Conservation (phyloP, 30 jellyfish, hydroid and myxozoan genomes). For the Morbakka virulenta region DNA sequence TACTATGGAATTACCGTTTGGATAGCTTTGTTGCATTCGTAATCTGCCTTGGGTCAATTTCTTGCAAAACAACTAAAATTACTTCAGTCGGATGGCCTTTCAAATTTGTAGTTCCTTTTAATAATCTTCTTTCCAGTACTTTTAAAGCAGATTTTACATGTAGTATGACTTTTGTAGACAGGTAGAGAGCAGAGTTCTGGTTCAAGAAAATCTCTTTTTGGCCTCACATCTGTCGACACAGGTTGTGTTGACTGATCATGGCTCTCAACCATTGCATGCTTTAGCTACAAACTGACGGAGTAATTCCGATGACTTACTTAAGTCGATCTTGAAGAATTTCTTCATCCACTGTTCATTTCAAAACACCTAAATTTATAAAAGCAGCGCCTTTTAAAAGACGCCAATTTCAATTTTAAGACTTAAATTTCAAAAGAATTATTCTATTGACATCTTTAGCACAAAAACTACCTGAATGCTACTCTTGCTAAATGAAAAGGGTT, state of each 20-base stretch:
- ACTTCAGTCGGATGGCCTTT: background rate
- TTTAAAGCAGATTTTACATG: background rate
- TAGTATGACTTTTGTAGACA: background rate
- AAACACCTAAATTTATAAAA: background rate
- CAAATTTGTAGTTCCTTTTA: background rate
- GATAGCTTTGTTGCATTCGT: background rate
- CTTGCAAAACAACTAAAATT: background rate
- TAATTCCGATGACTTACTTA: background rate
- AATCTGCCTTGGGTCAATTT: background rate
- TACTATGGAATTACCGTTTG: background rate
- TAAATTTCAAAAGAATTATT: no score
- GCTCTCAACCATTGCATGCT: constrained; percentile 12
- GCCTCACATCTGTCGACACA: background rate
- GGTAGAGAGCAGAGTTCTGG: constrained; percentile 3
- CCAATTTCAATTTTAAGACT: no score
- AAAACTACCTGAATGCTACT: no score
- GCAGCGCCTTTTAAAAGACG: no score
- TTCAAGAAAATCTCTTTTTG: background rate
- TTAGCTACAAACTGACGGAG: background rate
- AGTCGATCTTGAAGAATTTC: constrained; percentile 12
- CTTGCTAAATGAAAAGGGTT: no score
- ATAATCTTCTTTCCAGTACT: background rate
- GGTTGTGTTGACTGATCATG: constrained; percentile 18
- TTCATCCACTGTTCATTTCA: constrained; percentile 15
- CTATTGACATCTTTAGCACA: no score